Evolutionary conservation across 2,888 invertebrate genomes (phyloP).

Genomic region (Hipparchia semele): DNA sequence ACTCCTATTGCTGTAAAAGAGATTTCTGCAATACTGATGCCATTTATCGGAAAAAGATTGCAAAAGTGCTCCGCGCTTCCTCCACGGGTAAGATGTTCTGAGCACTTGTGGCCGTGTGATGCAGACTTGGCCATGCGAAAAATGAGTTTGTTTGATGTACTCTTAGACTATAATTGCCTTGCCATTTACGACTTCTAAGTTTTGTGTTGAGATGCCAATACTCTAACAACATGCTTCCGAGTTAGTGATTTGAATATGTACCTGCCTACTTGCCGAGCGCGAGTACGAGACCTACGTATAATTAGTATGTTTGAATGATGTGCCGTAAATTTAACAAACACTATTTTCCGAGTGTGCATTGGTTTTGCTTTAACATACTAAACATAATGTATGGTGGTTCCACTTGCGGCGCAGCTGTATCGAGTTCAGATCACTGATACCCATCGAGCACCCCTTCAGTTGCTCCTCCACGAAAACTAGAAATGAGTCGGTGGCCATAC

Average conservation of each 20-base stretch:
- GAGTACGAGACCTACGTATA: slow-evolving; percentile 37
- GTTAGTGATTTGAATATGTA: slow-evolving; percentile 76
- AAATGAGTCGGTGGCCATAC: slow-evolving; percentile 90
- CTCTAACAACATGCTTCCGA: slow-evolving; percentile 78
- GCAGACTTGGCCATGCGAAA: slow-evolving; percentile 66
- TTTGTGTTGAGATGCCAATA: slow-evolving; percentile 81
- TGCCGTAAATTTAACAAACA: slow-evolving; percentile 73
- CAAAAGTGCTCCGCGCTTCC: slow-evolving; percentile 60
- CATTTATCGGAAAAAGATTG: slow-evolving; percentile 61
- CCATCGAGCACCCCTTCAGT: slow-evolving; percentile 91
- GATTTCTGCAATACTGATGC: slow-evolving; percentile 76
- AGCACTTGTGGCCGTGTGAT: slow-evolving; percentile 67
- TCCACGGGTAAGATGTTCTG: slow-evolving; percentile 69
- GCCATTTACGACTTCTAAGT: slow-evolving; percentile 67
- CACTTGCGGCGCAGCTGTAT: slow-evolving; percentile 88
- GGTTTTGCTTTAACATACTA: slow-evolving; percentile 84
- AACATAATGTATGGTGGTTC: slow-evolving; percentile 82
- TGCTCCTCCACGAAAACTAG: slow-evolving; percentile 89
- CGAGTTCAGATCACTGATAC: slow-evolving; percentile 88
- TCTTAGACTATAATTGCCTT: slow-evolving; percentile 75
- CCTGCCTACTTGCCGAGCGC: slow-evolving; percentile 75
- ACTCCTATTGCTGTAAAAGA: slow-evolving; percentile 73
- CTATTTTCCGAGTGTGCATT: slow-evolving; percentile 79
- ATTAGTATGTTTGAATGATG: slow-evolving; percentile 76
- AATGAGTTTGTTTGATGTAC: slow-evolving; percentile 79